These are phyloP conservation scores for Anarsia innoxiella DNA, from an alignment of 2,888 invertebrate genomes.

Conservation along the genomic window DNA sequence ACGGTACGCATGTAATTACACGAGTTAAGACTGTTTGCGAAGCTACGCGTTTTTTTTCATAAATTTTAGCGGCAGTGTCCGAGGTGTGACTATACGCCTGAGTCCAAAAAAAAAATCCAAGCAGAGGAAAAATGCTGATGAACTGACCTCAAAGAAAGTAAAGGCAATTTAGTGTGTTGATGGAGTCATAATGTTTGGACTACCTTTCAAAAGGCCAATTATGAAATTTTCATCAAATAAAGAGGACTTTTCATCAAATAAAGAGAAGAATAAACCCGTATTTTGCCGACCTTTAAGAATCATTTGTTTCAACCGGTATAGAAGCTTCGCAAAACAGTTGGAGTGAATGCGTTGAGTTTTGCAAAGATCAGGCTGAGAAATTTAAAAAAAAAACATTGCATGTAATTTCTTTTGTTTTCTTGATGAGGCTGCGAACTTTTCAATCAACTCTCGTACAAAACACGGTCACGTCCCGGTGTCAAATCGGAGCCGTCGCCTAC, in stretches of 20 bases:
- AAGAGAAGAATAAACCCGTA: too few species aligned
- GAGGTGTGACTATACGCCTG: slow-evolving; percentile 14
- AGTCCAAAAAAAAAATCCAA: slow-evolving; percentile 15
- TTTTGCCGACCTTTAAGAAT: slow-evolving; percentile 9
- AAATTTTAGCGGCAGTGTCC: slow-evolving; percentile 7
- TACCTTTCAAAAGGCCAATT: slow-evolving; percentile 11
- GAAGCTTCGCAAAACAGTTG: slow-evolving; percentile 5
- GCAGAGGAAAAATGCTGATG: slow-evolving; percentile 10
- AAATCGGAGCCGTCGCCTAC: too few species aligned
- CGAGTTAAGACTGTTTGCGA: not conserved
- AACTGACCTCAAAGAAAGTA: slow-evolving; percentile 9
- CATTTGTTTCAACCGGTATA: slow-evolving; percentile 3
- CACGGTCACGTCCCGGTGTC: too few species aligned
- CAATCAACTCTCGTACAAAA: not conserved
- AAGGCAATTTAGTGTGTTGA: slow-evolving; percentile 10
- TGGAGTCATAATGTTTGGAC: slow-evolving; percentile 6
- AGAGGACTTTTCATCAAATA: slow-evolving; percentile 13
- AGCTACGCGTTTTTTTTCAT: not conserved
- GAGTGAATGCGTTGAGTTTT: slow-evolving; percentile 8
- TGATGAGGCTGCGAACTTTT: not conserved
- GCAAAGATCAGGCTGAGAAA: not conserved
- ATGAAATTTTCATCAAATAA: slow-evolving; percentile 14
- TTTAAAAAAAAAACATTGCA: not conserved
- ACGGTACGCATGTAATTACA: not conserved
- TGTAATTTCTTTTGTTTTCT: not conserved